These are phyloP conservation scores for Tenthredo livida DNA, from an alignment of 2,888 invertebrate species.

Conservation along the genomic window DNA sequence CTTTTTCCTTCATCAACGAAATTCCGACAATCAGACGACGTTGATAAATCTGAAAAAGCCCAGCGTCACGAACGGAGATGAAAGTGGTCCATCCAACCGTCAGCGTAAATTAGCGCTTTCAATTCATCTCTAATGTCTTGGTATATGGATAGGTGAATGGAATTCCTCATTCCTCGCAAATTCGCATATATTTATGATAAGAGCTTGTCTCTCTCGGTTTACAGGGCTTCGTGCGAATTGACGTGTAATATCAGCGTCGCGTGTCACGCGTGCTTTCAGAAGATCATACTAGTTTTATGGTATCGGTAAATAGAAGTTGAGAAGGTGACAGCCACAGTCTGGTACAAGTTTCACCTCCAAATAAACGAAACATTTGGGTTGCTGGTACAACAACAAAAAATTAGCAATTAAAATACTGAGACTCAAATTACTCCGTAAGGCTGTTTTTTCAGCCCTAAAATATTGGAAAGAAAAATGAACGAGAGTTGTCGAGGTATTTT, in stretches of 20 bases:
- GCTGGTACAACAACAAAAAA: background rate
- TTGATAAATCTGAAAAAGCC: slow-evolving; percentile 5
- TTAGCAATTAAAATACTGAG: background rate
- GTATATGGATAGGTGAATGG: background rate
- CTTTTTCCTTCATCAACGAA: slow-evolving; percentile 1
- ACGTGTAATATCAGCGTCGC: background rate
- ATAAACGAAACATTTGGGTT: background rate
- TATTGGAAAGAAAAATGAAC: background rate
- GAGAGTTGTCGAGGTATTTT: background rate
- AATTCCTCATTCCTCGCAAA: background rate
- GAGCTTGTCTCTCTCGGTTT: background rate
- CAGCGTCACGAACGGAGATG: background rate
- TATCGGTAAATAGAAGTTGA: background rate
- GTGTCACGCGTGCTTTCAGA: background rate
- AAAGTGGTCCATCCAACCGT: slow-evolving; percentile 9
- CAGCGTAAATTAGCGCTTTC: background rate
- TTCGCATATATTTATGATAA: slow-evolving; percentile 1
- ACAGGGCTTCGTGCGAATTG: background rate
- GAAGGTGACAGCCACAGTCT: slow-evolving; percentile 23
- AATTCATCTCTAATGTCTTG: slow-evolving; percentile 22
- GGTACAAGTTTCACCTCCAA: background rate
- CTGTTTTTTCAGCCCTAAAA: background rate
- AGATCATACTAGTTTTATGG: slow-evolving; percentile 7
- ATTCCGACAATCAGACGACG: background rate
- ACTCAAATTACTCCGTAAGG: background rate